Evolutionary conservation across 2,888 invertebrate species (phyloP).

Genomic region (Rhimphoctona megacephalus): DNA sequence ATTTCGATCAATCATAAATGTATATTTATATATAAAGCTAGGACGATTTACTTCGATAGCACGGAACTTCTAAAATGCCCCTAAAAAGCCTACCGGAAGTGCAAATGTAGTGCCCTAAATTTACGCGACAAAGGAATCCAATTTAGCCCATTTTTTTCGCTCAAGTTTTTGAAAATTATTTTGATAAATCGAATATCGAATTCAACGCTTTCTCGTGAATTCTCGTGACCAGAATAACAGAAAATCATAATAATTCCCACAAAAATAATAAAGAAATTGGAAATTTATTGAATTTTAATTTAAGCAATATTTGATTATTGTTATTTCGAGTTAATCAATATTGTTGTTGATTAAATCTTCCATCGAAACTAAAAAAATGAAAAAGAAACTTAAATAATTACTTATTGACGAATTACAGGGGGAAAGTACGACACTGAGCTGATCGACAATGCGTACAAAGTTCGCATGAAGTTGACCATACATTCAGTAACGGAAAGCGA

Average conservation of each 20-base stretch:
- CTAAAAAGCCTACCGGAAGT: constrained; percentile 41
- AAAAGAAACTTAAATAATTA: not conserved
- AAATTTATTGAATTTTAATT: not conserved
- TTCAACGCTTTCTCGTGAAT: not conserved
- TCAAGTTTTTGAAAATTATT: not conserved
- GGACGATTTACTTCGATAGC: constrained; percentile 24
- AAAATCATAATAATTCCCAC: not conserved
- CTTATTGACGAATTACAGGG: constrained; percentile 74
- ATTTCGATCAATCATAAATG: constrained; percentile 23
- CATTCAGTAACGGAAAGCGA: constrained; percentile 84
- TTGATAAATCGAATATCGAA: not conserved
- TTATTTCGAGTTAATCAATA: not conserved
- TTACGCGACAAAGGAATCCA: constrained; percentile 17
- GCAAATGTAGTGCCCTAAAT: constrained; percentile 38
- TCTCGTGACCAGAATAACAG: not conserved
- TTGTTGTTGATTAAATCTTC: not conserved
- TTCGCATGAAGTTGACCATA: constrained; percentile 86
- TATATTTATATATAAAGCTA: constrained; percentile 5
- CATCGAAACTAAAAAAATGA: not conserved
- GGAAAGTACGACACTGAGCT: constrained; percentile 85
- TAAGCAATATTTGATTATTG: not conserved
- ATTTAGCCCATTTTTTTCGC: not conserved
- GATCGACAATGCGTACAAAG: constrained; percentile 85
- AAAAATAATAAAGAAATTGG: not conserved
- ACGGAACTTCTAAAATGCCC: constrained; percentile 5